Evolutionary conservation across 2,888 invertebrate genomes (phyloP), one percentile per base, ranked within the genome.

Genomic region (Erebia palarica): DNA sequence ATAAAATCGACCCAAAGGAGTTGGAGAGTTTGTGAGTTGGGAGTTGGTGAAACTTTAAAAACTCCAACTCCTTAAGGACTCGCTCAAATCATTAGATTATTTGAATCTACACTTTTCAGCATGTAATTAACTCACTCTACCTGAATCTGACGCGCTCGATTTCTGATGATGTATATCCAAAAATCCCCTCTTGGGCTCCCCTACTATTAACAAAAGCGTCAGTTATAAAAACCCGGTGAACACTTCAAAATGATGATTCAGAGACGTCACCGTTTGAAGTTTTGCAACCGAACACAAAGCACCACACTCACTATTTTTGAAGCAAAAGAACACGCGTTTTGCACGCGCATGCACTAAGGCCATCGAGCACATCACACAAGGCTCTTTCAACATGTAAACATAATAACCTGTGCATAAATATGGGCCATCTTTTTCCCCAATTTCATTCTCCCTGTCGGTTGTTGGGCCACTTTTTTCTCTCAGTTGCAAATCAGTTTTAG

Each of bases 301-400:
- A 0, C 99, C 99, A 70, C 94, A 92, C 0, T 78, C 71, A 0
- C 87, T 84, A 71, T 94, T 94, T 0, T 90, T 81, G 0, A 90
- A 82, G 7, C 95, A 94, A 83, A 96, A 99, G 86, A 98, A 99
- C 2, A 99, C 95, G 71, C 97, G 94, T 68, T 95, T 95, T 0
- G 95, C 96, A 74, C 99, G 93, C n/a, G 98, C 97, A 86, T 99
- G 99, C 0, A 98, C 94, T 69, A 99, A 90, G 0, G 97, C 99
- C 99, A 99, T 99, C 0, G 98, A 94, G 89, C 99, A 99, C 96
- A 99, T 97, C 0, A 97, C 84, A 88, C 99, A 99, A 0, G 99
- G 99, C 85, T 99, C 99, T 73, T 94, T 94, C 0, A 96, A 94
- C 58, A 97, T 85, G 83, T 97, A 99, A 1, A 97, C 89, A 89